phyloP scores from a whole-genome alignment of 2,797 vertebrate genomes.

The Prunella strophiata region DNA sequence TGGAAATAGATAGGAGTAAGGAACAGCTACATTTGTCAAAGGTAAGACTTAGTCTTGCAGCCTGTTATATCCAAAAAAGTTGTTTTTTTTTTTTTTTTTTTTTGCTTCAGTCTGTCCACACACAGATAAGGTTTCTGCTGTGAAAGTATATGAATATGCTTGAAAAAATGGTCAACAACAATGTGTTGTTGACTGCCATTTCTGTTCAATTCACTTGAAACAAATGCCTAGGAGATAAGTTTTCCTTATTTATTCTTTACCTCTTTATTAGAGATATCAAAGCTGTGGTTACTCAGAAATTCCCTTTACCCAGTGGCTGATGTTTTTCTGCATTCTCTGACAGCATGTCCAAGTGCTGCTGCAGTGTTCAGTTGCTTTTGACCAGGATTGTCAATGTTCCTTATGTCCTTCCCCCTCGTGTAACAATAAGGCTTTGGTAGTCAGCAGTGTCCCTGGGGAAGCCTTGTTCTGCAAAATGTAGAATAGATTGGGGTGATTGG shows the following conservation, averaged over 20 bases:
- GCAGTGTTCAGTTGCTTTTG: not conserved
- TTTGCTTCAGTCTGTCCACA: not conserved
- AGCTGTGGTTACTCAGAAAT: not conserved
- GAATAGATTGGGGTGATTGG: not conserved
- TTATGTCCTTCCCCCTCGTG: rapidly evolving
- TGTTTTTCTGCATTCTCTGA: not conserved
- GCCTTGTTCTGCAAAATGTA: not conserved
- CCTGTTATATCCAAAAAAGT: not conserved
- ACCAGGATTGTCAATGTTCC: rapidly evolving
- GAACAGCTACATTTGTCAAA: not conserved
- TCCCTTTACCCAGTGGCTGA: not conserved
- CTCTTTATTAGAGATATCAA: not conserved
- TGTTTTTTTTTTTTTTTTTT: not conserved
- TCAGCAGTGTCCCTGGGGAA: not conserved
- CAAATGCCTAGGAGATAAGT: not conserved
- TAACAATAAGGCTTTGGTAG: not conserved
- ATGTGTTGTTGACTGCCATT: not conserved
- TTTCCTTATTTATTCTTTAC: not conserved
- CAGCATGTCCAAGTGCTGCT: not conserved
- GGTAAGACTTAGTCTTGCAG: not conserved
- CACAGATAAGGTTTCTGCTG: not conserved
- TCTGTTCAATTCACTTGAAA: not conserved
- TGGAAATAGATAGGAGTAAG: not conserved
- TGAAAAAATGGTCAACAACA: not conserved
- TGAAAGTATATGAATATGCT: not conserved